phyloP scores from a whole-genome alignment of 2,888 invertebrate species.

The Epistrophe grossulariae region DNA sequence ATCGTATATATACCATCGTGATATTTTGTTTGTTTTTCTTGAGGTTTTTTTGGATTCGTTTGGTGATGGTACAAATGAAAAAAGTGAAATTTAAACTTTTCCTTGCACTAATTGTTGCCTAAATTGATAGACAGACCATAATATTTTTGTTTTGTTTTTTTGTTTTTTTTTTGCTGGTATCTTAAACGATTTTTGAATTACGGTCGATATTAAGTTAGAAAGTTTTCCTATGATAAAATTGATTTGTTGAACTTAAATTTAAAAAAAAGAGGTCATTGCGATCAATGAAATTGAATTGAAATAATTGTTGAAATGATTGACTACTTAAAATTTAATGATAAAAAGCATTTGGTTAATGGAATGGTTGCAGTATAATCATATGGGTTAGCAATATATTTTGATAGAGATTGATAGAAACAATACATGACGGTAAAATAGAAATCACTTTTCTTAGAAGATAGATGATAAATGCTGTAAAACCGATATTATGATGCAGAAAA shows the following conservation, averaged over 20 bases:
- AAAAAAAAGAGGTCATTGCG: conserved; percentile 45
- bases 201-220: conserved; percentile 50
- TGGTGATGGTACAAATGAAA: conserved; percentile 39
- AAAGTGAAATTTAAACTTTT: conserved; percentile 69
- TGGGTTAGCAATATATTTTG: too few species aligned
- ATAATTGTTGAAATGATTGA: not conserved
- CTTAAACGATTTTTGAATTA: conserved; percentile 57
- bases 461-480: too few species aligned
- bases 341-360: not conserved
- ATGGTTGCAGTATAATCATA: not conserved
- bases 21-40: conserved; percentile 47
- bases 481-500: too few species aligned
- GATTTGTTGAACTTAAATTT: conserved; percentile 44
- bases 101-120: conserved; percentile 52
- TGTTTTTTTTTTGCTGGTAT: too few species aligned
- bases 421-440: too few species aligned
- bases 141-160: conserved; percentile 26
- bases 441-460: too few species aligned
- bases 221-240: conserved; percentile 56
- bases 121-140: conserved; percentile 43
- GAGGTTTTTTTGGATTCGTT: conserved; percentile 23
- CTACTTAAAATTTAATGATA: conserved; percentile 1
- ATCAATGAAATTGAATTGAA: conserved; percentile 58
- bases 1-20: not conserved
- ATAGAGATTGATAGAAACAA: too few species aligned